phyloP scores from a whole-genome alignment of 2,888 invertebrate genomes.

The Theristus sp. region DNA sequence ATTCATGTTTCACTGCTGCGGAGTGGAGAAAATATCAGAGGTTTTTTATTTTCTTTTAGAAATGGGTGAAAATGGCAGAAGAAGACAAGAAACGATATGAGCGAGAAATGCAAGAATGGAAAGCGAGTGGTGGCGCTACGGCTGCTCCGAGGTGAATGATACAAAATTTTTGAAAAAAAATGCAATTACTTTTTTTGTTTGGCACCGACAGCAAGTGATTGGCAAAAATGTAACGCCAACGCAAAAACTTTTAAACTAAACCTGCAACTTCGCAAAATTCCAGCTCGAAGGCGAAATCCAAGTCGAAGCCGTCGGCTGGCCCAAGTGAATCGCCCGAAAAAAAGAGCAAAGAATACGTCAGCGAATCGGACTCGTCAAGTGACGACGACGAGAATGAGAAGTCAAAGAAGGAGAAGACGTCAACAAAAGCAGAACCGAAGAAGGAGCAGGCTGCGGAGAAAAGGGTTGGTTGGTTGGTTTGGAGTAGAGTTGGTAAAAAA shows the following conservation, averaged over 20 bases:
- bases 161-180: no score
- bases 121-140: constrained; percentile 23
- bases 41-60: constrained; percentile 39
- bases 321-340: not conserved
- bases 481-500: no score
- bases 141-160: no score
- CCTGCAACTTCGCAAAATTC: no score
- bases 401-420: not conserved
- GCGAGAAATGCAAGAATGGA: constrained; percentile 69
- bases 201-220: no score
- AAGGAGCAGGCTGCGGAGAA: not conserved
- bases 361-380: not conserved
- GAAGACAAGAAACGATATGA: constrained; percentile 69
- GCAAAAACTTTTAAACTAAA: no score
- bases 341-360: not conserved
- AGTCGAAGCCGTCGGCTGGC: not conserved
- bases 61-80: constrained; percentile 69
- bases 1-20: no score
- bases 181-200: no score
- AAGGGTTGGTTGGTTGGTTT: no score
- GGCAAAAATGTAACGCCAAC: no score
- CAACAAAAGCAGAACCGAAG: not conserved
- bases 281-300: not conserved
- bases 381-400: not conserved
- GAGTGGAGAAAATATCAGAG: no score